Base-by-base conservation (phyloP, 2,113 vertebrate species). In the Enhydra lutris region DNA sequence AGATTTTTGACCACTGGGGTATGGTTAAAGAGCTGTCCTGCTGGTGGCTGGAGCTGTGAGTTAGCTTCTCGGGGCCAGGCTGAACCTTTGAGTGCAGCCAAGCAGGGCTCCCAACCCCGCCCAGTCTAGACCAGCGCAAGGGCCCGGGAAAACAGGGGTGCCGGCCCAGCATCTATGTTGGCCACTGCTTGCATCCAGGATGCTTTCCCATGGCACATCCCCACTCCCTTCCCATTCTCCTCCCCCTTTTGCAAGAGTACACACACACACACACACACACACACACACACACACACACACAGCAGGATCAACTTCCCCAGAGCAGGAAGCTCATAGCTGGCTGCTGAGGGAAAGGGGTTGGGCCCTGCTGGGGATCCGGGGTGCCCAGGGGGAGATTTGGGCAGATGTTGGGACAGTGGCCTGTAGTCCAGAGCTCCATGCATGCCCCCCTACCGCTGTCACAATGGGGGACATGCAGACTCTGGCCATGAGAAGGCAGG, bases 401-500 rank as follows among this genome's bases (percentile, higher is more conserved):
- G 73, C 71, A 69, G 71, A 73, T 45, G 36, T 6, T 31, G 34
- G 34, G 50, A 39, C 17, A 52, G 34, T 26, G 24, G 47, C 59
- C 79, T 79, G 29, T 45, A 90, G 31, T 82, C 84, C 61, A 18
- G 21, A 42, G 29, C 5, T 78, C 73, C 24, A 26, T 1, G 17
- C 3, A 11, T 5, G 6, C 15, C 12, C 50, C 31, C 26, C 12
- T 24, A 12, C 6, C 1, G 15, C 6, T 4, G 0, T 15, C 36
- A 14, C 15, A 39, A 12, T 65, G 26, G 47, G 47, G 21, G 7
- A 15, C 63, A 47, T 23, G 20, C 34, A 80, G 14, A 73, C 34
- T 34, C 26, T 11, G 29, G 24, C 59, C 42, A 8, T n/a, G 6
- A 1, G 24, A 42, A 23, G 61, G 45, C 29, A 55, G 26, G 79